Base-by-base conservation (phyloP, 2,113 vertebrate genomes). In the Thermophis baileyi region DNA sequence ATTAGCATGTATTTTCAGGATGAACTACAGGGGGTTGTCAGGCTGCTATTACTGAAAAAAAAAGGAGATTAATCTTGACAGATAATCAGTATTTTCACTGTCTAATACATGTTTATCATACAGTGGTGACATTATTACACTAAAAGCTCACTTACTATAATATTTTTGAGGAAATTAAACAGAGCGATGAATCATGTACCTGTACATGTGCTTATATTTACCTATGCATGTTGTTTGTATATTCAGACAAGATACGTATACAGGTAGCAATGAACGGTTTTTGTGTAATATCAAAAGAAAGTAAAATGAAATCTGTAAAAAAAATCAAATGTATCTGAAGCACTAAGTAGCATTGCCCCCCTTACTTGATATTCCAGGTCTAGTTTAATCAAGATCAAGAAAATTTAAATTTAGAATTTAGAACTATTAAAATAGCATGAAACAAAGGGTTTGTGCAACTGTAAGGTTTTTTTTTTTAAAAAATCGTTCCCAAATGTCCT, bases 131-230 rank as follows among this genome's bases (percentile, higher is more conserved):
- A 97, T 98, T 97, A 98, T 98, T 98, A 97, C 94, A 96, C 96
- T 97, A 96, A 98, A 97, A 97, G 97, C 96, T 96, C 95, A 96
- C 97, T 98, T 96, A 97, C 96, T 96, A 92, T 98, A 97, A 97
- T 97, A 95, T 97, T 98, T 95, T 95, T 95, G 96, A 96, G 97
- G 96, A 98, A 98, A 97, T 97, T 97, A 97, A 98, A 97, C 95
- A 95, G 95, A 69, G 44, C n/a, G 40, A 92, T 96, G 94, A 89
- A 69, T 90, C 94, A 90, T 92, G 4, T 4, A 25, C 16, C 27
- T 57, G 14, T 44, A 30, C 44, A 14, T 44, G 18, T 81, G 20
- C 6, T 22, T 44, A 44, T 44, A 81, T 22, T 81, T 44, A 81
- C 14, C n/a, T 7, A 40, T 81, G 20, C 35, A 8, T 81, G 0